Conservation (phyloP, 1,140 invertebrate genomes). For the Neotoxoptera formosana region DNA sequence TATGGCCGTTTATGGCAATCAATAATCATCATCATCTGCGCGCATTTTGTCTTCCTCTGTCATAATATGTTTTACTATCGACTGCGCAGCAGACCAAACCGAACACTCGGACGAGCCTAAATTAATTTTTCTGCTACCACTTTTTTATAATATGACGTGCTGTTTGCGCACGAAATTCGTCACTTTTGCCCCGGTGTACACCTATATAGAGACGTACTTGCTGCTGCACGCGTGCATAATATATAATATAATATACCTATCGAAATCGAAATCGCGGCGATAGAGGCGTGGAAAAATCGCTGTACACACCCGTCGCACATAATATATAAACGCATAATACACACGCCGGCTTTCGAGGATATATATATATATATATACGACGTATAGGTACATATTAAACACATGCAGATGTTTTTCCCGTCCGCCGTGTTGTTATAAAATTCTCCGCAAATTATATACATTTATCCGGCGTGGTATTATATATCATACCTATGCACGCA, state of each 20-base stretch:
- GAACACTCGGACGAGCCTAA: no score
- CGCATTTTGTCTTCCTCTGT: no score
- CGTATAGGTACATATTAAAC: neutral
- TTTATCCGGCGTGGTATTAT: neutral
- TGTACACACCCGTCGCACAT: no score
- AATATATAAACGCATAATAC: neutral
- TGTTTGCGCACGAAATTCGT: no score
- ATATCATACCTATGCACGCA: neutral
- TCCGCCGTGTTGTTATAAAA: neutral
- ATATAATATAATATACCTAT: neutral
- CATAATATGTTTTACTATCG: no score
- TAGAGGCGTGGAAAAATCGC: constrained; percentile 17
- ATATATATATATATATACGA: neutral
- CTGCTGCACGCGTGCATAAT: neutral
- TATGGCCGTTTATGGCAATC: no score
- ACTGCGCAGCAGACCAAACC: no score
- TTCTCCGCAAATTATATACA: constrained; percentile 22
- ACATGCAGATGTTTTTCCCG: neutral
- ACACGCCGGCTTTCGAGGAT: neutral
- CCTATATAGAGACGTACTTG: no score
- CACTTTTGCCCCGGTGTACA: no score
- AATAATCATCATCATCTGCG: no score
- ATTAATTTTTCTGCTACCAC: no score
- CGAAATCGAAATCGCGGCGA: neutral
- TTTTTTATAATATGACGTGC: no score